Conservation (phyloP, 2,888 invertebrate genomes). For the Candidula unifasciata region DNA sequence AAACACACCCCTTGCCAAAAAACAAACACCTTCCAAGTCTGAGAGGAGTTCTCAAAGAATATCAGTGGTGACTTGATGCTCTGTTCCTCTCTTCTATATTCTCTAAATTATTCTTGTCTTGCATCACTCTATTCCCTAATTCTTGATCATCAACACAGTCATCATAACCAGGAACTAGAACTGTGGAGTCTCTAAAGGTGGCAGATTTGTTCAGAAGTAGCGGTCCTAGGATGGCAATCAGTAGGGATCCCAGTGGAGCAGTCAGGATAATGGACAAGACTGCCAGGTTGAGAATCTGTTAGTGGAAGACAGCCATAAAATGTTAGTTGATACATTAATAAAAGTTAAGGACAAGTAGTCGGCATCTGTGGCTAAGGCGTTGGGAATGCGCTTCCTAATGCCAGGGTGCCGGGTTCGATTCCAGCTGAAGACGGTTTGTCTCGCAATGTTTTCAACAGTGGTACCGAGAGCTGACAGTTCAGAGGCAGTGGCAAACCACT, state of each 20-base stretch:
- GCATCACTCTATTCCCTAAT: not conserved
- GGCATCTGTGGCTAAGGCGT: too few species aligned
- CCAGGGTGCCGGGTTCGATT: too few species aligned
- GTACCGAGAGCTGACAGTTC: too few species aligned
- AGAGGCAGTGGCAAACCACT: too few species aligned
- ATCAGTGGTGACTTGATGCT: not conserved
- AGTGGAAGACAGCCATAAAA: not conserved
- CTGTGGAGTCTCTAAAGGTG: not conserved
- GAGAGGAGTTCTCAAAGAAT: not conserved
- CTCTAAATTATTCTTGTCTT: not conserved
- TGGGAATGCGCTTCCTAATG: too few species aligned
- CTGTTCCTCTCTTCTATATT: not conserved
- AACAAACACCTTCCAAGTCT: too few species aligned
- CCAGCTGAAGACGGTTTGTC: too few species aligned
- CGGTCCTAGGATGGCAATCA: constrained; percentile 71
- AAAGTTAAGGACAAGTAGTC: too few species aligned
- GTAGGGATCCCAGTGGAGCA: constrained; percentile 74
- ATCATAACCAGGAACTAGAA: not conserved
- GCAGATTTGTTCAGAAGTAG: constrained; percentile 58
- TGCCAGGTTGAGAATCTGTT: constrained; percentile 73
- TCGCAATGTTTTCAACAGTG: too few species aligned
- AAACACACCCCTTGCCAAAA: too few species aligned
- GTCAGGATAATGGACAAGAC: constrained; percentile 75
- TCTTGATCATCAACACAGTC: constrained; percentile 2
- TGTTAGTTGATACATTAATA: not conserved